A percentile compares a stretch with the other conserved stretches of the same genome.
phyloP scores from a whole-genome alignment of 2,888 invertebrate species.

The Melinaea marsaeus region DNA sequence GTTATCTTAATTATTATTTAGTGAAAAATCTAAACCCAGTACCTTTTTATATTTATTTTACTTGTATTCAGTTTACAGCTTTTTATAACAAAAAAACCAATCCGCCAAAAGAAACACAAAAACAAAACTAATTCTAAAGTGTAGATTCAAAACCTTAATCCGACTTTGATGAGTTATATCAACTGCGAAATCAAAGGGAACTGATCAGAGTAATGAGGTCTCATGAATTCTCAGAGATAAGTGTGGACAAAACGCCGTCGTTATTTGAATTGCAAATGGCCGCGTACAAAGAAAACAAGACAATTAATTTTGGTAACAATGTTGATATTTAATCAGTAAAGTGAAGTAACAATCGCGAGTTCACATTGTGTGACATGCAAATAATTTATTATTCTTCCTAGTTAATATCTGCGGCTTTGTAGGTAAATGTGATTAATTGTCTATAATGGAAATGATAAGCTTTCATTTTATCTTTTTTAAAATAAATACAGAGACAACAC shows the following conservation, averaged over 20 bases:
- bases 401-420: not conserved
- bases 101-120: not conserved
- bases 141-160: slow-evolving; percentile 1
- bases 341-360: slow-evolving; percentile 37
- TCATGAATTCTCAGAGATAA: slow-evolving; percentile 30
- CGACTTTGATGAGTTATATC: slow-evolving; percentile 10
- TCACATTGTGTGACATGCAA: not conserved
- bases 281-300: slow-evolving; percentile 63
- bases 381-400: not conserved
- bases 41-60: no score
- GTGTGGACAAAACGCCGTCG: slow-evolving; percentile 38
- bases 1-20: no score
- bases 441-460: not conserved
- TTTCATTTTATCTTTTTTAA: not conserved
- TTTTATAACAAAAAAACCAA: no score
- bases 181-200: slow-evolving; percentile 19
- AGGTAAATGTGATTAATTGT: not conserved
- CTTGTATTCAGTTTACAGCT: no score
- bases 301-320: slow-evolving; percentile 62
- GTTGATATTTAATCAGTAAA: slow-evolving; percentile 64
- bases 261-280: slow-evolving; percentile 68
- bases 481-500: no score
- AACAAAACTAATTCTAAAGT: not conserved
- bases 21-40: no score
- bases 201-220: slow-evolving; percentile 19